Conservation (phyloP, 2,888 invertebrate genomes). For the Nephrocerus scutellatus region DNA sequence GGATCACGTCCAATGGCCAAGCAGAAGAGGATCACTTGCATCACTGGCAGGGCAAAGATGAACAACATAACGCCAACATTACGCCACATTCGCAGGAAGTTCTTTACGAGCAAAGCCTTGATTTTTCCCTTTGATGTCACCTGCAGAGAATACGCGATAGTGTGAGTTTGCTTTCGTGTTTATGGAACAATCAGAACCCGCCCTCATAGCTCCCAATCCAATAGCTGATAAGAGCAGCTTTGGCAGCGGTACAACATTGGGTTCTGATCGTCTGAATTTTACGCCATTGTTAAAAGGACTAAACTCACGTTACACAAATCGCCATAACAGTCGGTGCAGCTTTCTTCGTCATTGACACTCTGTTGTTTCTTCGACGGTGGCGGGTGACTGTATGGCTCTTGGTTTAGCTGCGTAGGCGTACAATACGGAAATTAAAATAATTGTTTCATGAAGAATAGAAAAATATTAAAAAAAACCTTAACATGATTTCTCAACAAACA, state of each 20-base stretch:
- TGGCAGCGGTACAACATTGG: too few relatives aligned
- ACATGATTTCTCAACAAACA: too few relatives aligned
- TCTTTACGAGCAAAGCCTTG: conserved; percentile 76
- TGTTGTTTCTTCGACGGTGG: conserved; percentile 33
- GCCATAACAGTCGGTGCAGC: conserved; percentile 39
- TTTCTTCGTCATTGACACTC: conserved; percentile 38
- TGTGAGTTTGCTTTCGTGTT: too few relatives aligned
- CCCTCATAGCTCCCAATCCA: too few relatives aligned
- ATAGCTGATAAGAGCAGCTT: too few relatives aligned
- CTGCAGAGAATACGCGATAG: conserved; percentile 35
- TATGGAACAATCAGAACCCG: too few relatives aligned
- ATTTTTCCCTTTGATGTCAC: conserved; percentile 79
- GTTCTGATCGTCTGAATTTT: too few relatives aligned
- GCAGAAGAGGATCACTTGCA: conserved; percentile 91
- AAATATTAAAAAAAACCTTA: too few relatives aligned
- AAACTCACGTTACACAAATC: conserved; percentile 35
- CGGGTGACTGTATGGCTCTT: conserved; percentile 37
- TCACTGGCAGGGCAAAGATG: conserved; percentile 87
- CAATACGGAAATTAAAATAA: too few relatives aligned
- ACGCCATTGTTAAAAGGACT: too few relatives aligned
- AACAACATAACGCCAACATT: conserved; percentile 90
- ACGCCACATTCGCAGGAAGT: conserved; percentile 85
- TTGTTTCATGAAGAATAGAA: too few relatives aligned
- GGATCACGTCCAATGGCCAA: conserved; percentile 86
- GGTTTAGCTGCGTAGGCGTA: conserved; percentile 41